phyloP scores from a whole-genome alignment of 2,113 vertebrate genomes.

The Turdus rufiventris region DNA sequence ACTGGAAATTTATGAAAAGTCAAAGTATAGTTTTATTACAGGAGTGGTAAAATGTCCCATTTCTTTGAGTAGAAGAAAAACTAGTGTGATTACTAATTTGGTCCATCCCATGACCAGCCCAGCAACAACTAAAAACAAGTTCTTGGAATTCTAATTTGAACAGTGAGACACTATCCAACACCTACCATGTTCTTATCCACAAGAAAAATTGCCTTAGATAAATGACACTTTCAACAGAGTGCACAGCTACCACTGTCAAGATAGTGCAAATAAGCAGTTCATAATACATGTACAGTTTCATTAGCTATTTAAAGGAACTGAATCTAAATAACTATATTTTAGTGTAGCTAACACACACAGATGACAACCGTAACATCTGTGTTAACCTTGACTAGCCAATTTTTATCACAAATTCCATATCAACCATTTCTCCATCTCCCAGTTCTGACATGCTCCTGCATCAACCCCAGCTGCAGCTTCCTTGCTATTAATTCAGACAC shows the following conservation, averaged over 20 bases:
- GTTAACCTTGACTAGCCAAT: background rate
- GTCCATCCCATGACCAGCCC: background rate
- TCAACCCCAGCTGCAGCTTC: background rate
- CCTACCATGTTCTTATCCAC: background rate
- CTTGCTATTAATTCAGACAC: background rate
- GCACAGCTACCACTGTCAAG: background rate
- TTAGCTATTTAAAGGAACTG: background rate
- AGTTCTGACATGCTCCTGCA: background rate
- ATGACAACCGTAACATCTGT: background rate
- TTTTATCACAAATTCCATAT: background rate
- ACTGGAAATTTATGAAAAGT: background rate
- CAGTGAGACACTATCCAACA: background rate
- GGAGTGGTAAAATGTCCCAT: background rate
- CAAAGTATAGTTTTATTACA: fast-evolving
- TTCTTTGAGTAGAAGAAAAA: background rate
- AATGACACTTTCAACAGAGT: background rate
- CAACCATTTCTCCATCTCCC: background rate
- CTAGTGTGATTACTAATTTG: background rate
- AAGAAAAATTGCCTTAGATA: background rate
- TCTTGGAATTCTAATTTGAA: background rate
- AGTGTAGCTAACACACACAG: background rate
- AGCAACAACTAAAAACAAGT: background rate
- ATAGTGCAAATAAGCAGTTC: background rate
- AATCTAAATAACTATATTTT: background rate
- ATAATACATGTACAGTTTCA: background rate